Conservation (phyloP, 2,113 vertebrate genomes). For the Synchiropus splendidus region DNA sequence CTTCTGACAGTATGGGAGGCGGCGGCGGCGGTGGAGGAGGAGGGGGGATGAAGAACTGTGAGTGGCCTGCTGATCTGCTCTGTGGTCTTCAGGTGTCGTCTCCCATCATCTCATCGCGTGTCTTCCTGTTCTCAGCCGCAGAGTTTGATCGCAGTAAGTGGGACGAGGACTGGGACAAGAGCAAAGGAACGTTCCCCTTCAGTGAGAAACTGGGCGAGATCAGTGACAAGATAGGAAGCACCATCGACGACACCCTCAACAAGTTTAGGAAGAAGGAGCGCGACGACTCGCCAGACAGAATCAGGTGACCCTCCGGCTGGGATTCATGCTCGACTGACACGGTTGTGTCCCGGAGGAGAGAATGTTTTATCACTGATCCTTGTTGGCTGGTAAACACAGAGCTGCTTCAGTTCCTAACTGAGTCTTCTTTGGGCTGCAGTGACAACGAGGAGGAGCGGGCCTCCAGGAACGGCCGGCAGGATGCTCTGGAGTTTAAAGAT, state of each 20-base stretch:
- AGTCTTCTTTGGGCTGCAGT: constrained; percentile 54
- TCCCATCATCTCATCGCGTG: background rate
- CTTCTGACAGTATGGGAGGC: constrained; percentile 81
- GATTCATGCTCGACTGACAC: too few relatives aligned
- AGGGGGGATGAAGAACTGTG: constrained; percentile 81
- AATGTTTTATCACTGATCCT: too few relatives aligned
- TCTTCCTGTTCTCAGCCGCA: constrained; percentile 17
- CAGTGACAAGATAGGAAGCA: constrained; percentile 94
- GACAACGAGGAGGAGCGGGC: constrained; percentile 85
- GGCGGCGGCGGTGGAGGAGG: constrained; percentile 55
- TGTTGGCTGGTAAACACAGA: background rate
- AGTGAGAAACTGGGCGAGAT: constrained; percentile 95
- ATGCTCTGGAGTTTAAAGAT: constrained; percentile 88
- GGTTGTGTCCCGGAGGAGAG: too few relatives aligned
- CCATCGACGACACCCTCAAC: constrained; percentile 94
- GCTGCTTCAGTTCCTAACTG: background rate
- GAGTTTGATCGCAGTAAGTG: constrained; percentile 83
- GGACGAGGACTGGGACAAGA: constrained; percentile 98
- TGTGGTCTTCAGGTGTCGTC: background rate
- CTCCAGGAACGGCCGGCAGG: constrained; percentile 69
- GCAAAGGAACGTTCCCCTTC: constrained; percentile 84
- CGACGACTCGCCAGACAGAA: constrained; percentile 87
- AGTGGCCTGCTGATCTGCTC: too few relatives aligned
- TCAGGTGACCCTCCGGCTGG: constrained; percentile 68
- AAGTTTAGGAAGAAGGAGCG: constrained; percentile 94